These are phyloP conservation scores for Artibeus jamaicensis DNA, from an alignment of 2,797 vertebrate genomes.

Conservation along the genomic window DNA sequence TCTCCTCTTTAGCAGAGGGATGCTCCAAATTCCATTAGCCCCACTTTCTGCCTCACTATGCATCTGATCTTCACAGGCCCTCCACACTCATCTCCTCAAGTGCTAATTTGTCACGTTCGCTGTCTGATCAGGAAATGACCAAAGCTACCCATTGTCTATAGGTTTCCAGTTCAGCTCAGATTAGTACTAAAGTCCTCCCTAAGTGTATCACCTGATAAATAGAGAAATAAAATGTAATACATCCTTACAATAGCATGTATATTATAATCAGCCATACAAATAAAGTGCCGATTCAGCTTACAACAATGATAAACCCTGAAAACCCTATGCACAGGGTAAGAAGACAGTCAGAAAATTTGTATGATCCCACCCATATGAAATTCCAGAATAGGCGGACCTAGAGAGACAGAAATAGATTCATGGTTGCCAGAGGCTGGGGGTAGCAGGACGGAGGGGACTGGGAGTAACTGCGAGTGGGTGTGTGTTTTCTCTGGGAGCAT, in stretches of 20 bases:
- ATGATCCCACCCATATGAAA: not conserved
- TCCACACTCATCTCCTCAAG: not conserved
- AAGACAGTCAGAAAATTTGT: not conserved
- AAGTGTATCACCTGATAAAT: not conserved
- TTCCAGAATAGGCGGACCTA: not conserved
- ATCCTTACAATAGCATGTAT: too few relatives aligned
- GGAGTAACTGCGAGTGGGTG: rapidly evolving
- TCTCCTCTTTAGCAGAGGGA: not conserved
- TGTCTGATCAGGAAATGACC: not conserved
- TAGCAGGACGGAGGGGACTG: not conserved
- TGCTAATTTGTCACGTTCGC: not conserved
- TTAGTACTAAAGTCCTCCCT: not conserved
- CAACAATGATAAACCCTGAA: not conserved
- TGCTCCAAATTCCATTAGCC: not conserved
- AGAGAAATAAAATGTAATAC: not conserved
- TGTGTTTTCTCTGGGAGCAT: not conserved
- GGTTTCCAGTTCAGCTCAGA: not conserved
- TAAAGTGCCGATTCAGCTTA: too few relatives aligned
- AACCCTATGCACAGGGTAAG: not conserved
- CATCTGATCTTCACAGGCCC: not conserved
- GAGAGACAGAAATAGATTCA: not conserved
- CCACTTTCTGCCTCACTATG: not conserved
- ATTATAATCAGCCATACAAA: not conserved
- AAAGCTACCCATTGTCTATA: not conserved
- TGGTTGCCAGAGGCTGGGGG: not conserved